Evolutionary conservation across 2,888 invertebrate genomes (phyloP).

Genomic region (Tetanocera ferruginea): DNA sequence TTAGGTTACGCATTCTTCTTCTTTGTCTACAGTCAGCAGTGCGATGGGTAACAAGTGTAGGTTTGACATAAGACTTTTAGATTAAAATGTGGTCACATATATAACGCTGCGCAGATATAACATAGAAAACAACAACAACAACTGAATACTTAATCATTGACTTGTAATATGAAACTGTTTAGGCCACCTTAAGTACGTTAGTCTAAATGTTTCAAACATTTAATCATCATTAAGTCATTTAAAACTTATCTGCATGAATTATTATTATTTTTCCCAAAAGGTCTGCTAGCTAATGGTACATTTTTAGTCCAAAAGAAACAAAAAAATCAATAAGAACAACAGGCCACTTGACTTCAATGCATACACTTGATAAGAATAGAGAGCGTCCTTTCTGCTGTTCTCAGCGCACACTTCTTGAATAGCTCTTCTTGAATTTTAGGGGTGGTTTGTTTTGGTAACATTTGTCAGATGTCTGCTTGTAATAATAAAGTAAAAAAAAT

Average conservation of each 20-base stretch:
- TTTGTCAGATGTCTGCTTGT: slow-evolving; percentile 54
- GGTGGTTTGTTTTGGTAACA: slow-evolving; percentile 64
- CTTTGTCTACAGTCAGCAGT: too few relatives aligned
- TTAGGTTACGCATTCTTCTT: too few relatives aligned
- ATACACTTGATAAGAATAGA: slow-evolving; percentile 9
- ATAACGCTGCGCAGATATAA: too few relatives aligned
- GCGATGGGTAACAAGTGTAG: too few relatives aligned
- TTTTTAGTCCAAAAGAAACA: not conserved
- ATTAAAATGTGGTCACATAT: too few relatives aligned
- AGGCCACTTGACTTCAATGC: slow-evolving; percentile 15
- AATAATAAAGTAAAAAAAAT: slow-evolving; percentile 47
- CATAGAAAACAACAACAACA: too few relatives aligned
- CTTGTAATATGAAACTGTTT: not conserved
- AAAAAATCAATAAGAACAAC: not conserved
- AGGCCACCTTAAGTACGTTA: not conserved
- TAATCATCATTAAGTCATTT: slow-evolving; percentile 34
- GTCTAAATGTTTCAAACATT: not conserved
- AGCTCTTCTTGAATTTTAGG: slow-evolving; percentile 33
- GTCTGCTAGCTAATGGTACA: not conserved
- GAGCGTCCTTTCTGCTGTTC: not conserved
- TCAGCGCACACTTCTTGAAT: slow-evolving; percentile 50
- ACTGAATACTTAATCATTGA: too few relatives aligned
- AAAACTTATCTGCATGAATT: slow-evolving; percentile 16
- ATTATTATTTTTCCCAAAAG: not conserved
- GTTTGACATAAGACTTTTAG: not conserved